Evolutionary conservation across 2,888 invertebrate species (phyloP), one percentile per base, ranked within the genome.

Genomic region (Athalia cordata): DNA sequence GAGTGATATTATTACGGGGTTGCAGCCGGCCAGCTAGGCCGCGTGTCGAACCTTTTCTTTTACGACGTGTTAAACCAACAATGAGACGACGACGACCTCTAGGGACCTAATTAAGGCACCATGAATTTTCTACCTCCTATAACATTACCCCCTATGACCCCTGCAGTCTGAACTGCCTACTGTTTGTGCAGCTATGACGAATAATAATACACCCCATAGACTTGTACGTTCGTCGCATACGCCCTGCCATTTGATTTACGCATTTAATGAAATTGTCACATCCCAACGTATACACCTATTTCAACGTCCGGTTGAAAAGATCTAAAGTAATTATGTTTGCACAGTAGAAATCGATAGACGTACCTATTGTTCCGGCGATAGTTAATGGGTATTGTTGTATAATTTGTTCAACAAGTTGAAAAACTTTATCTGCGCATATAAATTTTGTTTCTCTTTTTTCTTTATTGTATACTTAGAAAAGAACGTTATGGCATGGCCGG

Each of bases 21-120:
- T 29, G 29, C n/a, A n/a, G n/a, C n/a, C n/a, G n/a, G n/a, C n/a
- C n/a, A n/a, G n/a, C n/a, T n/a, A n/a, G n/a, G n/a, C 29, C 29
- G 29, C 29, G 29, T 29, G 62, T 4, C 11, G 62, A 13, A 29
- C 13, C n/a, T 74, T 8, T 3, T 57, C 55, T n/a, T 70, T 47
- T 13, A 15, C 74, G 61, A 62, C 43, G 50, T 64, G 75, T 75
- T 75, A 75, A 62, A 52, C 68, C 57, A 68, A 75, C 72, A 72
- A 59, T 62, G 43, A 62, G n/a, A 62, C 8, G 66, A 62, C 52
- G 50, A 62, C 52, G 72, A 72, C 62, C 75, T 62, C 75, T 2
- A 6, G 75, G 75, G 75, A 75, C 5, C 75, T 75, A 49, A 62
- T 75, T 75, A 75, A 29, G 75, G 59, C 43, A 57, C 43, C 0